These are phyloP conservation scores for Ommatoiulus sabulosus DNA, from an alignment of 2,888 invertebrate species.

Conservation along the genomic window DNA sequence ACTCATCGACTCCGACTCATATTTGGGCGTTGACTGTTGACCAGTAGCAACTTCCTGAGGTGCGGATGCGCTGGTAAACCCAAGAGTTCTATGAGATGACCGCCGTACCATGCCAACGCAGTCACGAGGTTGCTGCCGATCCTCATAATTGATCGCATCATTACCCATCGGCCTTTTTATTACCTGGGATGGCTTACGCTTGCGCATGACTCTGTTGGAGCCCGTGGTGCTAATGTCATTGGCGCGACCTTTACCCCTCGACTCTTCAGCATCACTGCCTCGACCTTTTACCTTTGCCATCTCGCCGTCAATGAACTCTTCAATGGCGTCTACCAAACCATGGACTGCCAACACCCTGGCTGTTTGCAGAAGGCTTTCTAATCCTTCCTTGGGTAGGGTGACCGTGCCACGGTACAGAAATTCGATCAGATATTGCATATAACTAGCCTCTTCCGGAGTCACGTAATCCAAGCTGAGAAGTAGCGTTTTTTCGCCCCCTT, in stretches of 20 bases:
- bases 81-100: background rate
- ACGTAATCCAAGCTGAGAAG: conserved; percentile 40
- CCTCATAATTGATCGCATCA: background rate
- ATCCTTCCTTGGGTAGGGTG: conserved; percentile 35
- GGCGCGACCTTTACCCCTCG: background rate
- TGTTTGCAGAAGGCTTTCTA: background rate
- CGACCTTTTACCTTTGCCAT: background rate
- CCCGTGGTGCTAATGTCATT: background rate
- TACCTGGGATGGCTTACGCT: background rate
- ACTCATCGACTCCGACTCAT: background rate
- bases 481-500: conserved; percentile 1
- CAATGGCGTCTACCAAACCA: conserved; percentile 38
- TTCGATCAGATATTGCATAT: conserved; percentile 20
- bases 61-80: background rate
- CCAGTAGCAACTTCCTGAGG: background rate
- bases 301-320: conserved; percentile 13
- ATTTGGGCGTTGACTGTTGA: background rate
- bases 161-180: background rate
- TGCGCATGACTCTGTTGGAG: background rate
- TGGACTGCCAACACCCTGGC: conserved; percentile 44
- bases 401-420: conserved; percentile 49
- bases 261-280: background rate
- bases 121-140: background rate
- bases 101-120: background rate
- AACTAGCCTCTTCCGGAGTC: background rate